These are phyloP conservation scores for Catostylus mosaicus DNA, from an alignment of 30 jellyfish, hydroid and myxozoan genomes.

Conservation along the genomic window DNA sequence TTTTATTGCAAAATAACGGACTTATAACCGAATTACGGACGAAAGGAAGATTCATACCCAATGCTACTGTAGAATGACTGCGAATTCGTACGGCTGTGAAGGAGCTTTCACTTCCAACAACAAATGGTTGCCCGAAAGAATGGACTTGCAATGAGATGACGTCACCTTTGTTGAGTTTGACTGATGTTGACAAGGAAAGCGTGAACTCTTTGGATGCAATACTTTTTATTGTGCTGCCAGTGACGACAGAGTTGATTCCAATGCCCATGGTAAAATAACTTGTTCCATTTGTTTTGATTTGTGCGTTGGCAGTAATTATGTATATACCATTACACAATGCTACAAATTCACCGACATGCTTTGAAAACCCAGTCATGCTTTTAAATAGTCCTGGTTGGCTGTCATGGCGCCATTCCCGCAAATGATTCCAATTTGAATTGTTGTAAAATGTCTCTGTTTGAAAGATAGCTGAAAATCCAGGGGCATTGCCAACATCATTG, in stretches of 20 bases:
- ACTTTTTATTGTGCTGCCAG: conserved; percentile 44
- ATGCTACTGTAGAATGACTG: conserved; percentile 2
- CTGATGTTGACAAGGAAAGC: conserved; percentile 47
- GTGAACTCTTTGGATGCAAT: conserved; percentile 59
- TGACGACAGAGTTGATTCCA: conserved; percentile 59
- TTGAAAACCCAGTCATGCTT: conserved; percentile 88
- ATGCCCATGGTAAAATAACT: conserved; percentile 60
- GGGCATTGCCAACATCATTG: conserved; percentile 50
- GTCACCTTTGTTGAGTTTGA: conserved; percentile 64
- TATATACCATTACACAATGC: conserved; percentile 79
- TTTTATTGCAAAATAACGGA: too few relatives aligned
- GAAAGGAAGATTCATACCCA: conserved; percentile 34
- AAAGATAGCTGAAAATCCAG: conserved; percentile 80
- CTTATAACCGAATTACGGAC: not conserved
- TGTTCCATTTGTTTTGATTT: conserved; percentile 29
- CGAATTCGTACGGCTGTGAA: conserved; percentile 71
- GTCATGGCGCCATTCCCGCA: conserved; percentile 62
- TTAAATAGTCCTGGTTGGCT: conserved; percentile 68
- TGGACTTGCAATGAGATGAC: conserved; percentile 36
- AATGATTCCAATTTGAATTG: conserved; percentile 32
- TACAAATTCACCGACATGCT: conserved; percentile 71
- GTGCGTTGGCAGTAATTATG: conserved; percentile 69
- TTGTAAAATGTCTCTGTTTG: conserved; percentile 12
- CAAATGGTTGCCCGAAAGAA: conserved; percentile 49
- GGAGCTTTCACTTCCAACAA: conserved; percentile 70